phyloP scores from a whole-genome alignment of 2,888 invertebrate species.

The Drosophila affinis region DNA sequence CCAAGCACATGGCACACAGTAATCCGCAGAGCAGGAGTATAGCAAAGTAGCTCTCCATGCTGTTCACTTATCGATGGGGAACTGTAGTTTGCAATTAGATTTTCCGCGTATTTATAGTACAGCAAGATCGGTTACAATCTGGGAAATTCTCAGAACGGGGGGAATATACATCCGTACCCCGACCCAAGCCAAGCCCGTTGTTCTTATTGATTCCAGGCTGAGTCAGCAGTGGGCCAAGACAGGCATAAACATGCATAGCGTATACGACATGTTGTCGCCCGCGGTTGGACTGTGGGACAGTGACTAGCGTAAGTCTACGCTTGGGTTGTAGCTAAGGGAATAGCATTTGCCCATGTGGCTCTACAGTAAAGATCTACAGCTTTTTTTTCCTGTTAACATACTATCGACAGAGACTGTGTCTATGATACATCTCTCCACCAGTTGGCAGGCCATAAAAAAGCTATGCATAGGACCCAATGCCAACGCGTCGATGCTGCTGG shows the following conservation, averaged over 20 bases:
- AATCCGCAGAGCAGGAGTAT: not conserved
- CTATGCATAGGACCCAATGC: slow-evolving; percentile 43
- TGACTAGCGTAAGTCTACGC: not conserved
- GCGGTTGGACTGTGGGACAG: slow-evolving; percentile 5
- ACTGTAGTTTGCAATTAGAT: slow-evolving; percentile 4
- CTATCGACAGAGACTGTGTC: slow-evolving; percentile 39
- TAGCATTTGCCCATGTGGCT: no score
- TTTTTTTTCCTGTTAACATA: slow-evolving; percentile 10
- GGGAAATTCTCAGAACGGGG: slow-evolving; percentile 15
- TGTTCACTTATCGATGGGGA: slow-evolving; percentile 13
- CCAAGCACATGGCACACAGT: not conserved
- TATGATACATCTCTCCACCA: slow-evolving; percentile 10
- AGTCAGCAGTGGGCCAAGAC: slow-evolving; percentile 22
- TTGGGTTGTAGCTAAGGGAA: no score
- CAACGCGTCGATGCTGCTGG: slow-evolving; percentile 33
- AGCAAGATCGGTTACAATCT: slow-evolving; percentile 2
- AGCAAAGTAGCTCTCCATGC: slow-evolving; percentile 14
- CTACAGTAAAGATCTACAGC: no score
- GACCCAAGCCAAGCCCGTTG: not conserved
- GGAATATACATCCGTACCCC: slow-evolving; percentile 2
- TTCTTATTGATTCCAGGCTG: slow-evolving; percentile 26
- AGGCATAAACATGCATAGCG: slow-evolving; percentile 18
- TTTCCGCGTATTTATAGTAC: slow-evolving; percentile 21
- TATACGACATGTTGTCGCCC: slow-evolving; percentile 40
- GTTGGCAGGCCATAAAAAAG: slow-evolving; percentile 58